A percentile compares a stretch with the other conserved stretches of the same genome.
Evolutionary conservation across 1,140 invertebrate species (phyloP).

Genomic region (Leptopilina boulardi): DNA sequence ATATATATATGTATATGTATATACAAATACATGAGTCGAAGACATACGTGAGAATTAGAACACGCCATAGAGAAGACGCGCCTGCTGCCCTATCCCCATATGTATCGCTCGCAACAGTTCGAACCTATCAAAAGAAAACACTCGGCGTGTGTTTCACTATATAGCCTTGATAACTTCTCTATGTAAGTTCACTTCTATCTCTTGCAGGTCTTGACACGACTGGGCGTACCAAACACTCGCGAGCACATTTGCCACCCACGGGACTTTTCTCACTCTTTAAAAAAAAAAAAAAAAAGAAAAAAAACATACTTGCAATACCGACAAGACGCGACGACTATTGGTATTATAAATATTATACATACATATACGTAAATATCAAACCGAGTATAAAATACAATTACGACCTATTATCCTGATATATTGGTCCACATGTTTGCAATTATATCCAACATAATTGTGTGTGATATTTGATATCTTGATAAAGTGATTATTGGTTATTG

Average conservation of each 20-base stretch:
- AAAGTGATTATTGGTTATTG: too few species aligned
- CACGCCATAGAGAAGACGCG: constrained; percentile 15
- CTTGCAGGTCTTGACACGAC: background rate
- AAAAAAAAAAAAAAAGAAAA: too few species aligned
- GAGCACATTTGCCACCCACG: background rate
- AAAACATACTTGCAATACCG: background rate
- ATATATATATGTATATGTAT: too few species aligned
- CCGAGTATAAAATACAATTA: background rate
- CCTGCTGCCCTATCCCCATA: background rate
- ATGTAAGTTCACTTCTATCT: background rate
- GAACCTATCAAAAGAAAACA: background rate
- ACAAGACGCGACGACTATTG: too few species aligned
- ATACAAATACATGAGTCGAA: constrained; percentile 22
- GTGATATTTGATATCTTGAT: too few species aligned
- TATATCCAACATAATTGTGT: too few species aligned
- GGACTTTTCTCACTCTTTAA: background rate
- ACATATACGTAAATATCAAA: background rate
- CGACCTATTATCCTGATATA: constrained; percentile 4
- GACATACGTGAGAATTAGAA: constrained; percentile 25
- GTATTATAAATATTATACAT: too few species aligned
- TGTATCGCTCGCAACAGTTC: too few species aligned
- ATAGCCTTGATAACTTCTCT: background rate
- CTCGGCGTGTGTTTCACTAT: background rate
- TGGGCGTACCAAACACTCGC: background rate
- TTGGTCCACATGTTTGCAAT: background rate